phyloP scores from a whole-genome alignment of 2,113 vertebrate species.

The Budorcas taxicolor region DNA sequence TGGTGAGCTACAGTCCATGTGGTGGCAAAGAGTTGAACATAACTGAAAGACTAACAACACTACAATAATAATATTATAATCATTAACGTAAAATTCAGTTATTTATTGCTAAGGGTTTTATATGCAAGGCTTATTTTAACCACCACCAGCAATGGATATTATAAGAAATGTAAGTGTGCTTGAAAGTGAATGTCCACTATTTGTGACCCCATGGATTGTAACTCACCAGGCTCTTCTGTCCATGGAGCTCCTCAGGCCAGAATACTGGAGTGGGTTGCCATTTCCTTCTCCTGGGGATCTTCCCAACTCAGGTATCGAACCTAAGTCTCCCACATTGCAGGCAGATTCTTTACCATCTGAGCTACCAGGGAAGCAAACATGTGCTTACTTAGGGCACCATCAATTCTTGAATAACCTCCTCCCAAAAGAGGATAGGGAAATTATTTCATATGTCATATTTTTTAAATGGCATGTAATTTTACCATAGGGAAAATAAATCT shows the following conservation, averaged over 20 bases:
- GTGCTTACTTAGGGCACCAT: not conserved
- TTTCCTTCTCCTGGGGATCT: not conserved
- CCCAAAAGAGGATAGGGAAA: not conserved
- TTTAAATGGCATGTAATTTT: not conserved
- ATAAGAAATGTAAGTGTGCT: not conserved
- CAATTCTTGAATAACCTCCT: not conserved
- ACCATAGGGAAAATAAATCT: not conserved
- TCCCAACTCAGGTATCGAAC: not conserved
- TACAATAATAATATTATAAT: not conserved
- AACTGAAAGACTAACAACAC: not conserved
- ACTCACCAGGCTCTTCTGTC: not conserved
- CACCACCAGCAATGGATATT: not conserved
- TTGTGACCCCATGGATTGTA: not conserved
- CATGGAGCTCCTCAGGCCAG: not conserved
- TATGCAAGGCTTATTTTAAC: not conserved
- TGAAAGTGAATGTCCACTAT: not conserved
- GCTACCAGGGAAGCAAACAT: not conserved
- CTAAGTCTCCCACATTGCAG: not conserved
- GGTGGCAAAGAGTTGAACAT: not conserved
- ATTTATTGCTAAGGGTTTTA: not conserved
- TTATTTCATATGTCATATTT: not conserved
- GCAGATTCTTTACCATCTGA: not conserved
- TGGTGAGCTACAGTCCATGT: accelerated
- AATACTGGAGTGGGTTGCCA: not conserved
- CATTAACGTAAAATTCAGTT: not conserved